A percentile compares a stretch with the other conserved stretches of the same genome.
Conservation (phyloP, 2,113 vertebrate genomes). For the Leucopsar rothschildi region DNA sequence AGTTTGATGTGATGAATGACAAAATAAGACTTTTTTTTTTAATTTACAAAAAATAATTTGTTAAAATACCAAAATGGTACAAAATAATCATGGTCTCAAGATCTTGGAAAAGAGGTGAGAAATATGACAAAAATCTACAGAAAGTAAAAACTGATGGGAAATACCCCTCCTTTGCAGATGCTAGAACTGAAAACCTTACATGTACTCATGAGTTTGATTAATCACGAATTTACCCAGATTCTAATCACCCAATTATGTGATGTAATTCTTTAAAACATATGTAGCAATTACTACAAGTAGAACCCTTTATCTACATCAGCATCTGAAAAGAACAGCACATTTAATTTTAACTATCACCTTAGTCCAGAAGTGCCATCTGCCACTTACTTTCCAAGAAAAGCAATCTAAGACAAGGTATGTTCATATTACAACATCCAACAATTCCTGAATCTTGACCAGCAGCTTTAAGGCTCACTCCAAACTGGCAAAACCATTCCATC, state of each 20-base stretch:
- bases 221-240: not conserved
- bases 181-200: not conserved
- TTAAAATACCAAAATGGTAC: not conserved
- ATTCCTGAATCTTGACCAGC: not conserved
- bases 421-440: not conserved
- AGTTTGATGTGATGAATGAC: not conserved
- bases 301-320: not conserved
- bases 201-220: not conserved
- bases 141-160: not conserved
- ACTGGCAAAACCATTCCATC: not conserved
- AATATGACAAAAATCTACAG: not conserved
- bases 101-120: not conserved
- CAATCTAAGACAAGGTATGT: not conserved
- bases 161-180: not conserved
- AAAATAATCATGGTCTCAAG: not conserved
- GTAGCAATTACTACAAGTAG: not conserved
- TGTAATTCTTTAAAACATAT: not conserved
- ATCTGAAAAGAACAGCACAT: not conserved
- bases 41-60: not conserved
- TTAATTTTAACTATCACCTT: not conserved
- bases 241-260: not conserved
- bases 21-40: rapidly evolving
- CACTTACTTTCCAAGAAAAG: not conserved
- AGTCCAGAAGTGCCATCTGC: not conserved
- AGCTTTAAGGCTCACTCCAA: not conserved